Conservation (phyloP, 2,888 invertebrate genomes). For the Galerucella nymphaeae region DNA sequence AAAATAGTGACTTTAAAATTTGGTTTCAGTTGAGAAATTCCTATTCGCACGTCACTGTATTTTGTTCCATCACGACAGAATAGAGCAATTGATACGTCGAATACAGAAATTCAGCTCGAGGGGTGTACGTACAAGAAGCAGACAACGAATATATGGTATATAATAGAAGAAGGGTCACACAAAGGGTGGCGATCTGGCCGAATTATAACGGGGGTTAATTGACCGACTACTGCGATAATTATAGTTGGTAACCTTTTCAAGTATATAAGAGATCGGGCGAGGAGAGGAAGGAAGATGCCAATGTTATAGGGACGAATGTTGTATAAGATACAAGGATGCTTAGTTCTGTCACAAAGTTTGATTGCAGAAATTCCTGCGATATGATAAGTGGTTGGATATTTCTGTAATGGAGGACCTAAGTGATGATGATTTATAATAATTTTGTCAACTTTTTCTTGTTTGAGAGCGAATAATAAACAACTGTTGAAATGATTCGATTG, state of each 20-base stretch:
- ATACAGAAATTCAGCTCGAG: conserved; percentile 35
- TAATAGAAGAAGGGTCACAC: conserved; percentile 43
- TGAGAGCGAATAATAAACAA: too few relatives aligned
- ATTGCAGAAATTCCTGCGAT: too few relatives aligned
- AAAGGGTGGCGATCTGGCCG: conserved; percentile 52
- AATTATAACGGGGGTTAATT: conserved; percentile 56
- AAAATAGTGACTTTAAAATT: too few relatives aligned
- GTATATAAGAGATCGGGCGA: conserved; percentile 21
- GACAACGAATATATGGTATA: conserved; percentile 22
- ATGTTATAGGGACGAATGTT: background rate
- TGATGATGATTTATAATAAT: too few relatives aligned
- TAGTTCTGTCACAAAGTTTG: background rate
- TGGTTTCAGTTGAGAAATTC: too few relatives aligned
- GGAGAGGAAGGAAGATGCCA: background rate
- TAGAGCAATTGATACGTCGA: conserved; percentile 39
- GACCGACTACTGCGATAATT: conserved; percentile 52
- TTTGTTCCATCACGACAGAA: conserved; percentile 17
- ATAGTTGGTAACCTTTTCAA: conserved; percentile 52
- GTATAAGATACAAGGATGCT: background rate
- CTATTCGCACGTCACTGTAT: conserved; percentile 17
- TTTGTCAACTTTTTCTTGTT: too few relatives aligned
- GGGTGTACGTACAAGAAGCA: conserved; percentile 24
- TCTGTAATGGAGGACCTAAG: too few relatives aligned
- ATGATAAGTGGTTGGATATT: too few relatives aligned
- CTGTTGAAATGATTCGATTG: too few relatives aligned